Evolutionary conservation across 2,888 invertebrate species (phyloP), one percentile per base, ranked within the genome.

Genomic region (Melinaea marsaeus): DNA sequence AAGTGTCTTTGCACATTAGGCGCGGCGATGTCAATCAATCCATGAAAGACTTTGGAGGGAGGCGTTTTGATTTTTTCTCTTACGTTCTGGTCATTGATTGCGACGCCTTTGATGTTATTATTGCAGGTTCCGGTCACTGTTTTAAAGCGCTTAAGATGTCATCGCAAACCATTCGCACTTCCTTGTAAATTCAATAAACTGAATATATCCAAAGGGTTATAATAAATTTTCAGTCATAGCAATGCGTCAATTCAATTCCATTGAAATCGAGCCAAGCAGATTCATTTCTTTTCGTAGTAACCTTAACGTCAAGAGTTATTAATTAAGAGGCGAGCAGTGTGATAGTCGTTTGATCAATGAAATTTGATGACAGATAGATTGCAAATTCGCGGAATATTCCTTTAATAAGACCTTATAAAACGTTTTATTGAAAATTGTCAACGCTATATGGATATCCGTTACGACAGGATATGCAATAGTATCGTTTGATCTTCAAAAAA

Each of bases 321-420:
- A 64, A 69, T 69, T 74, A 70, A 68, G 72, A 68, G 64, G 69
- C 62, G 65, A 68, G 78, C 76, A 80, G 80, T 74, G 86, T 80
- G 76, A 84, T 75, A 77, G 75, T 63, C 84, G 79, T 88, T 89
- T 88, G 88, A 89, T 88, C 86, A 75, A 68, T 69, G 74, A 75
- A 75, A 66, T 67, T 60, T 63, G 80, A 65, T 74, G 88, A 88
- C 77, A 74, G 86, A 87, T 75, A 74, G 84, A 88, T 86, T 82
- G 70, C 76, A 69, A 75, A 74, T 74, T 75, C 75, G 75, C 76
- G 77, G 75, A 79, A 81, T 80, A 80, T 60, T 81, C 79, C 82
- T 79, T 78, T 74, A 72, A 70, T 68, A 75, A 76, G 80, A 86
- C 85, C 87, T 81, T 70, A 75, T 74, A 70, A 72, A 71, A 78